Conservation (phyloP, 2,888 invertebrate genomes). For the Pyrrhia umbra region DNA sequence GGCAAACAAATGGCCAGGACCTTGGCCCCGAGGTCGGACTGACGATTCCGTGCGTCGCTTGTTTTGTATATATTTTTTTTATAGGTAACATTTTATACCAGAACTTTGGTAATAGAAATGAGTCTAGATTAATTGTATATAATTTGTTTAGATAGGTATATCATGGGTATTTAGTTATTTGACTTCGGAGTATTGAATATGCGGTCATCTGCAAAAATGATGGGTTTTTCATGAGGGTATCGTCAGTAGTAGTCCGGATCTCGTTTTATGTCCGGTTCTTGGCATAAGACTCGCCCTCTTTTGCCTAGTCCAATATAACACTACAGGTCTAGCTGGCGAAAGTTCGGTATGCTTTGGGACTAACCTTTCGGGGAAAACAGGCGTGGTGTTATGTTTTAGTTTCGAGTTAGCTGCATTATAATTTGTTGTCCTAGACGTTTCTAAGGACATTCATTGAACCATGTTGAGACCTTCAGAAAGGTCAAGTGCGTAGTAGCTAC, state of each 20-base stretch:
- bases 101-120: neutral
- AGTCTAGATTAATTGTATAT: too few species aligned
- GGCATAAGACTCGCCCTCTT: too few species aligned
- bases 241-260: too few species aligned
- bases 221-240: too few species aligned
- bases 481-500: slow-evolving; percentile 27
- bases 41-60: slow-evolving; percentile 18
- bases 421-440: neutral
- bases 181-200: too few species aligned
- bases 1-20: slow-evolving; percentile 33
- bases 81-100: neutral
- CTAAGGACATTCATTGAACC: slow-evolving; percentile 14
- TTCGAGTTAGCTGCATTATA: neutral
- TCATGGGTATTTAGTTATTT: too few species aligned
- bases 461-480: slow-evolving; percentile 27
- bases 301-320: neutral
- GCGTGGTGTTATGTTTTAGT: too few species aligned
- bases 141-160: too few species aligned
- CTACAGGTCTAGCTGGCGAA: too few species aligned
- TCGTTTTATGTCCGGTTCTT: too few species aligned
- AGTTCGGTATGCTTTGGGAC: neutral
- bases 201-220: too few species aligned
- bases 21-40: slow-evolving; percentile 46
- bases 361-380: neutral
- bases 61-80: slow-evolving; percentile 10